Evolutionary conservation across 2,113 vertebrate genomes (phyloP), one percentile per base, ranked within the genome.

Genomic region (Spermophilus dauricus): DNA sequence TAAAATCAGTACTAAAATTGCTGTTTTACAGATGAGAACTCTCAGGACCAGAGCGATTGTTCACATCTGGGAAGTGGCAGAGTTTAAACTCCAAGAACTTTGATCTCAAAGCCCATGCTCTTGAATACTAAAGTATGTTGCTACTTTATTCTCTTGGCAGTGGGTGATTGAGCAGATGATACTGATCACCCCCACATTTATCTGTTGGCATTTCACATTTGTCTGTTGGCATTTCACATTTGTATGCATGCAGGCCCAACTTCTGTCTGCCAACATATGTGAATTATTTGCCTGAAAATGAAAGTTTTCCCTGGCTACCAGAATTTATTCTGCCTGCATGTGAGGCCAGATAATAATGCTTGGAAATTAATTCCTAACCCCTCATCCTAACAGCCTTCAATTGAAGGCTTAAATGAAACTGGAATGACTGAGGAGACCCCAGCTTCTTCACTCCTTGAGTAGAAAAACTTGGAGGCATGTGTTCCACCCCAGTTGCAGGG

Each of bases 1-100:
- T 87, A 73, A 88, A 30, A 51, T 73, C 58, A 61, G 37, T 26
- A 39, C 20, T 90, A 91, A 24, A 72, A 3, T 86, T 75, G 39
- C 51, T 76, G 24, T 61, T 61, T 94, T 86, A 72, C 6, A 77
- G 32, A 78, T 77, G 56, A 89, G 88, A 78, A 88, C 42, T 81
- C 85, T 42, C 24, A 45, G 58, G 22, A 70, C 42, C 78, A 76
- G 28, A 85, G 45, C 72, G 22, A 87, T 81, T 86, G 13, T 9
- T 34, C 51, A 53, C 14, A 69, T 11, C 34, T 75, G 34, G 17
- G 34, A 96, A 58, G 58, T 80, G 32, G 28, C 42, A n/a, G 16
- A 70, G 26, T 89, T 85, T 89, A 76, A 39, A 70, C 37, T 48
- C 58, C 30, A 75, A 82, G 90, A 90, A 80, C 51, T 84, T 83